Evolutionary conservation across 1,140 invertebrate genomes (phyloP), one percentile per base, ranked within the genome.

Genomic region (Tetranychus cinnabarinus): DNA sequence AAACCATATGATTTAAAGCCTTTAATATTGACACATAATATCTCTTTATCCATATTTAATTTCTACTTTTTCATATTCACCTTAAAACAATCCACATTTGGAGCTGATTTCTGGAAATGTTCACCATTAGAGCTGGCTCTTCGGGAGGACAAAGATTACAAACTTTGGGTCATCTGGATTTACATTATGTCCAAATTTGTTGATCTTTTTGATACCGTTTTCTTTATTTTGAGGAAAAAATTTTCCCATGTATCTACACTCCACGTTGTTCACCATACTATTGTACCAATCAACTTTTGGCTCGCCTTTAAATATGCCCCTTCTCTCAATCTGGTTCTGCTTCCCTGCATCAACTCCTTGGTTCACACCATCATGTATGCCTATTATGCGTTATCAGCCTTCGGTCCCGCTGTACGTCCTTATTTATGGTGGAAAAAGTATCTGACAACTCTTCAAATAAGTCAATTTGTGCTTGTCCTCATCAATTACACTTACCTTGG

Each of bases 221-320:
- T 91, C 76, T 87, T 91, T 66, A 88, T 91, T 59, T 70, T 90
- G 48, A 77, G 87, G 45, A 89, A 90, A 70, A 91, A 91, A 68
- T 80, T 84, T 60, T 81, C 81, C 62, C 87, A 91, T 71, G 71
- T 92, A 58, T 87, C 84, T 6, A 88, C 88, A 71, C 75, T 92
- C 2, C 88, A 92, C 65, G 81, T 90, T 0, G 90, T 90, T 69
- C 88, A 92, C 71, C 88, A 91, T 68, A 74, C 74, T 13, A 72
- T 76, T 58, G 78, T 77, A 47, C 68, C 71, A 3, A 59, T 62
- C 10, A 37, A 65, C 37, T 57, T 15, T 15, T 64, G 59, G 55
- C 33, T 63, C 12, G 65, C 35, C 45, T 15, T 64, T 6, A 63
- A 64, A 50, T 57, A 54, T 39, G 56, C n/a, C 36, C 64, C 61